Evolutionary conservation across 2,113 vertebrate species (phyloP).

Genomic region (Erythrocebus patas): DNA sequence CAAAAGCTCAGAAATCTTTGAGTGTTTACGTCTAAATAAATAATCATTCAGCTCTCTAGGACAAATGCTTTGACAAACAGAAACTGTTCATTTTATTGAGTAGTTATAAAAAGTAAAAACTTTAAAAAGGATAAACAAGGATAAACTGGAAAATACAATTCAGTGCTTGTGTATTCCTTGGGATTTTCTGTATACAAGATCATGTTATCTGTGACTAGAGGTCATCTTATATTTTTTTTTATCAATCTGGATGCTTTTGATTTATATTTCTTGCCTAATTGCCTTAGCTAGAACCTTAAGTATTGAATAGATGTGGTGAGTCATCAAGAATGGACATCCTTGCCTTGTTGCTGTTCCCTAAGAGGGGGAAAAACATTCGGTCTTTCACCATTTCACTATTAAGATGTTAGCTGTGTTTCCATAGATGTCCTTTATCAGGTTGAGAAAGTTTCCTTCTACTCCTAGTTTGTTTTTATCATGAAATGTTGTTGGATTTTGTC

Average conservation of each 20-base stretch:
- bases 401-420: not conserved
- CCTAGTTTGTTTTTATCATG: no score
- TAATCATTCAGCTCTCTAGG: not conserved
- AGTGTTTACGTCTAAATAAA: not conserved
- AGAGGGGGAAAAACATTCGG: not conserved
- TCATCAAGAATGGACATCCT: not conserved
- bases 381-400: not conserved
- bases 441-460: no score
- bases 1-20: not conserved
- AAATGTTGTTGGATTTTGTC: no score
- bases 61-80: not conserved
- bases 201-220: not conserved
- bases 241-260: not conserved
- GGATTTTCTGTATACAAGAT: not conserved
- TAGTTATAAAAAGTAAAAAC: not conserved
- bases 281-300: not conserved
- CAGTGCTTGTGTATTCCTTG: not conserved
- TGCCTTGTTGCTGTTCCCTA: not conserved
- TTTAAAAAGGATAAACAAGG: not conserved
- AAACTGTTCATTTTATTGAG: not conserved
- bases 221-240: not conserved
- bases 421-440: not conserved
- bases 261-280: slow-evolving; percentile 7
- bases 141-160: not conserved
- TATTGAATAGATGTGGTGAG: not conserved